Evolutionary conservation across 2,113 vertebrate genomes (phyloP).

Genomic region (Gambusia holbrooki): DNA sequence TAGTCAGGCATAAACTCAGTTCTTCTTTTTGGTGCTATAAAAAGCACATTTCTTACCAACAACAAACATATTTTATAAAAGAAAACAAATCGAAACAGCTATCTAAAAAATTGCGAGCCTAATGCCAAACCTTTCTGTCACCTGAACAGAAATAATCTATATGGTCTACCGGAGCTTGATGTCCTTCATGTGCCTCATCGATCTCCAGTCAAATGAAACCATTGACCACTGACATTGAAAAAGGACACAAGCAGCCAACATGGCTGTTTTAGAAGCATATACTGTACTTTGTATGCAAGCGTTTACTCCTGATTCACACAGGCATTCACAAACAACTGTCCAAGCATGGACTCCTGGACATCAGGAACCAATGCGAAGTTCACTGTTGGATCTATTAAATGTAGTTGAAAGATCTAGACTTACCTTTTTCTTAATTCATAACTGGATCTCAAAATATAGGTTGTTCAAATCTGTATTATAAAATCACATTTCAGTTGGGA

Average conservation of each 20-base stretch:
- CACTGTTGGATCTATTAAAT: not conserved
- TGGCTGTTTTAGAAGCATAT: conserved; percentile 9
- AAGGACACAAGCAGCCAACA: conserved; percentile 33
- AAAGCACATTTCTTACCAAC: too few relatives aligned
- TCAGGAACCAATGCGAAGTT: not conserved
- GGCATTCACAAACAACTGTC: not conserved
- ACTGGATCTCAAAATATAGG: not conserved
- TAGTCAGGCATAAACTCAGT: too few relatives aligned
- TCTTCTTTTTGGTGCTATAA: too few relatives aligned
- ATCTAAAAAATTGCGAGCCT: not conserved
- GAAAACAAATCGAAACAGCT: not conserved
- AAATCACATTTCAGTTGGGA: not conserved
- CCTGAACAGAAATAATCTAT: conserved; percentile 34
- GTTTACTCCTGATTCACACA: not conserved
- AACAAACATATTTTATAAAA: not conserved
- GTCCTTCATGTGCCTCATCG: conserved; percentile 54
- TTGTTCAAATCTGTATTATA: not conserved
- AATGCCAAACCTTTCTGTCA: not conserved
- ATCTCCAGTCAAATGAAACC: conserved; percentile 59
- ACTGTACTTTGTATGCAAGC: conserved; percentile 11
- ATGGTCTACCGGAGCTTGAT: conserved; percentile 41
- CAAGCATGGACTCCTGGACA: not conserved
- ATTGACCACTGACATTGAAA: conserved; percentile 45
- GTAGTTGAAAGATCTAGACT: not conserved
- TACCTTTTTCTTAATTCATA: not conserved